Evolutionary conservation across 92 coral and sea anemone species (phyloP).

Genomic region (Virgularia gustaviana): DNA sequence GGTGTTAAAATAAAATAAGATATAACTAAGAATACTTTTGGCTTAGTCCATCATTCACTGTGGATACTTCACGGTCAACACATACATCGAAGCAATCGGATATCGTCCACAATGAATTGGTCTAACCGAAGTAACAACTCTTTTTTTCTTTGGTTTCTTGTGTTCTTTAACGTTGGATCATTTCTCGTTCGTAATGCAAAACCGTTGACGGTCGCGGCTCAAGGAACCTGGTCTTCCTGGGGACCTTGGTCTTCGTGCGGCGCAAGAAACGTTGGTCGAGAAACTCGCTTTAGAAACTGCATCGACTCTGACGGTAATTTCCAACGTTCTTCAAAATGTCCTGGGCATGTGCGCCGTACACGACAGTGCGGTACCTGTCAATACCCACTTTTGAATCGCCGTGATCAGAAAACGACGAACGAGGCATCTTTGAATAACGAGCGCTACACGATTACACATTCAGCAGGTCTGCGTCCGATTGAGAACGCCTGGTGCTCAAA

Average conservation of each 20-base stretch:
- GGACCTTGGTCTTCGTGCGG: not conserved
- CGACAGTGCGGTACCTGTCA: slow-evolving; percentile 66
- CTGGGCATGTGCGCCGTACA: slow-evolving; percentile 57
- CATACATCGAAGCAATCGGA: too few species aligned
- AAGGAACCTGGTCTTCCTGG: slow-evolving; percentile 24
- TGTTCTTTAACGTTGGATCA: slow-evolving; percentile 1
- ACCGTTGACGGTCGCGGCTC: too few species aligned
- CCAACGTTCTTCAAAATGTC: slow-evolving; percentile 34
- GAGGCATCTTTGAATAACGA: not conserved
- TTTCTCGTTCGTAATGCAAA: not conserved
- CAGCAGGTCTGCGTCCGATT: not conserved
- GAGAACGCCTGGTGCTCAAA: slow-evolving; percentile 81
- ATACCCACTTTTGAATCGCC: slow-evolving; percentile 44
- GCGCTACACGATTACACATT: not conserved
- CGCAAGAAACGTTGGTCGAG: not conserved
- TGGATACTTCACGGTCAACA: too few species aligned
- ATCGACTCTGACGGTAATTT: not conserved
- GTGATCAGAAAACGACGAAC: not conserved
- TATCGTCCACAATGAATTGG: too few species aligned
- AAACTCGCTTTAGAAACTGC: slow-evolving; percentile 8
- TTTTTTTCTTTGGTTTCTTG: not conserved
- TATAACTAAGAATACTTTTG: not conserved
- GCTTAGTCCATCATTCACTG: not conserved
- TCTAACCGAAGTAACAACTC: too few species aligned
- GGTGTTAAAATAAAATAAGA: not conserved